Conservation (phyloP, 1,140 invertebrate species). For the Hylaeus anthracinus region DNA sequence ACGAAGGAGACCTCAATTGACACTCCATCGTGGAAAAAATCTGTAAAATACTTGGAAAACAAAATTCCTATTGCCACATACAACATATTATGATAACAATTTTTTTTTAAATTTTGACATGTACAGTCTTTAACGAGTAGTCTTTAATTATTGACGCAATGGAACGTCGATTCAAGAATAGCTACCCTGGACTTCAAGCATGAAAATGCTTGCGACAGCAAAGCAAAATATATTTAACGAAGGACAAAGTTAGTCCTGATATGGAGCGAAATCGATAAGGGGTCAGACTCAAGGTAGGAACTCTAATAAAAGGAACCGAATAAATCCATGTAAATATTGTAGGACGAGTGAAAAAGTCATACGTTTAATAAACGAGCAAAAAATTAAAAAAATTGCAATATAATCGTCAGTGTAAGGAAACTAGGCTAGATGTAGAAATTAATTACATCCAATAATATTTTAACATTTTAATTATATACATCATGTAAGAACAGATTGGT, state of each 20-base stretch:
- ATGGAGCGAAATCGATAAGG: conserved; percentile 17
- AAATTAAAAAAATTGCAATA: not conserved
- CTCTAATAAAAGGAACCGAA: not conserved
- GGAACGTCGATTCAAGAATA: not conserved
- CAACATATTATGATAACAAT: too few species aligned
- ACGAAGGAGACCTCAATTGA: too few species aligned
- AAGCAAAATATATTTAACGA: not conserved
- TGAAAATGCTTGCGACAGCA: not conserved
- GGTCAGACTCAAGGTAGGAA: not conserved
- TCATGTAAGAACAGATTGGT: too few species aligned
- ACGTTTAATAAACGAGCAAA: not conserved
- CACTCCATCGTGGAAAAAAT: too few species aligned
- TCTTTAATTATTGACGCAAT: not conserved
- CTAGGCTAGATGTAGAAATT: too few species aligned
- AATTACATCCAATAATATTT: too few species aligned
- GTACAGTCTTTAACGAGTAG: too few species aligned
- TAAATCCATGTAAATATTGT: not conserved
- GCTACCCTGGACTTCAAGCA: not conserved
- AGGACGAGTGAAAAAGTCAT: not conserved
- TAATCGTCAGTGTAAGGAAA: not conserved
- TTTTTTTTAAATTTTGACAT: too few species aligned
- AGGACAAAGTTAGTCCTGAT: conserved; percentile 10
- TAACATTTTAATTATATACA: too few species aligned
- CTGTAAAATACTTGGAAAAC: too few species aligned
- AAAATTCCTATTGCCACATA: too few species aligned